Conservation (phyloP, 2,797 vertebrate genomes). For the Taenioides sp. region DNA sequence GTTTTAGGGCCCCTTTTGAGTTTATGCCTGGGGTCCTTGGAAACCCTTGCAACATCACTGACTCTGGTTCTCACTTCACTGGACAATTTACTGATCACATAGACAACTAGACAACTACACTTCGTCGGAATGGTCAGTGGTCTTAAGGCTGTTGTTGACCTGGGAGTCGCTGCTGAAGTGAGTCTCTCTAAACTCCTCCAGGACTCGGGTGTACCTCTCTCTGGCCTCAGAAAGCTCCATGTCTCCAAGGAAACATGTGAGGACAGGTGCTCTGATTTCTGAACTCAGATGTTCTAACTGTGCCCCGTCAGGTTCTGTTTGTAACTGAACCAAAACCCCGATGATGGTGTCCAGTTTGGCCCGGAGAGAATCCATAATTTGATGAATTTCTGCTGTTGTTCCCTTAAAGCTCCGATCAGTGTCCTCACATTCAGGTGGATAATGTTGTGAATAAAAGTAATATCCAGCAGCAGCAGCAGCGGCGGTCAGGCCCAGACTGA, state of each 20-base stretch:
- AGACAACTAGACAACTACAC: too few relatives aligned
- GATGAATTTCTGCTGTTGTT: background rate
- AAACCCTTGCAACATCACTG: too few relatives aligned
- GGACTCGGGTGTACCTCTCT: background rate
- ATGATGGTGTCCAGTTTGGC: background rate
- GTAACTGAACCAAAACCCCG: background rate
- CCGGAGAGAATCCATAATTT: background rate
- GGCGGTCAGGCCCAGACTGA: background rate
- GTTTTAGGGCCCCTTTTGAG: too few relatives aligned
- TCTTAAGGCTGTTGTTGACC: background rate
- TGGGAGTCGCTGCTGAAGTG: background rate
- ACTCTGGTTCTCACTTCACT: too few relatives aligned
- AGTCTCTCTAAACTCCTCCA: background rate
- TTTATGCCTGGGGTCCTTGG: too few relatives aligned
- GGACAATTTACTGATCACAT: too few relatives aligned
- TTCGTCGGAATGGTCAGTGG: too few relatives aligned
- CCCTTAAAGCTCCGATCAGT: background rate
- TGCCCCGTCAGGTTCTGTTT: background rate
- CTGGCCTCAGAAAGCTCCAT: background rate
- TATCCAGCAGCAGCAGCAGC: background rate
- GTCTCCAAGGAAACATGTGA: background rate
- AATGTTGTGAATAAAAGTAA: background rate
- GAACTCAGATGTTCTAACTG: background rate
- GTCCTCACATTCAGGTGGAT: too few relatives aligned
- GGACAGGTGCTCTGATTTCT: background rate